Evolutionary conservation across 2,888 invertebrate species (phyloP), one percentile per base, ranked within the genome.

Genomic region (Hyposoter didymator): DNA sequence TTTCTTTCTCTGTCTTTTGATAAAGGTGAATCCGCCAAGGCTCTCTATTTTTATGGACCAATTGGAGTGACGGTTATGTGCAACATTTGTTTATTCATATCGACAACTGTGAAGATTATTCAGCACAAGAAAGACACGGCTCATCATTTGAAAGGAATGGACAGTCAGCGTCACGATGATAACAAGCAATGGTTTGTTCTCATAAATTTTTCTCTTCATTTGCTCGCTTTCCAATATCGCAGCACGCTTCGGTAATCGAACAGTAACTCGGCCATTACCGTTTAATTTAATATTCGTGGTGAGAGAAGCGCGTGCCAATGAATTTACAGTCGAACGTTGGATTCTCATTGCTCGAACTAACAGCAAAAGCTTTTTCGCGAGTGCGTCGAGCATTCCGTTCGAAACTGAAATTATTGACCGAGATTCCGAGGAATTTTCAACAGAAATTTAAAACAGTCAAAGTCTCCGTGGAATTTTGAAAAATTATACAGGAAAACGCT

Each of bases 1-100:
- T 64, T 39, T 82, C 2, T 8, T 35, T 32, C 1, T n/a, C 12
- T 7, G 17, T 19, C 14, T n/a, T n/a, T n/a, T n/a, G 74, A 70
- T 19, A 84, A 84, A 96, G 96, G 94, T 88, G 94, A 95, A 90
- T 72, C 92, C 62, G 95, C 96, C 10, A 95, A 95, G 86, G 92
- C 96, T 52, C 91, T 96, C 17, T 97, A 97, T 92, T 97, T 97
- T 94, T 97, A 96, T 92, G 95, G 95, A 0, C 97, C 97, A 0
- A 96, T 97, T 84, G 95, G 96, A 49, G 90, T 96, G 12, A 94
- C 97, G 17, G 95, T 97, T 10, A 89, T 96, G 0, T 94, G 95
- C 91, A 97, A 97, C 91, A 94, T 96, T 69, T 92, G 95, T 7
- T 94, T 97, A 81, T 97, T 97, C 93, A 93, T 95, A n/a, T 94